phyloP scores from a whole-genome alignment of 2,113 vertebrate genomes.

The Tragelaphus strepsiceros region DNA sequence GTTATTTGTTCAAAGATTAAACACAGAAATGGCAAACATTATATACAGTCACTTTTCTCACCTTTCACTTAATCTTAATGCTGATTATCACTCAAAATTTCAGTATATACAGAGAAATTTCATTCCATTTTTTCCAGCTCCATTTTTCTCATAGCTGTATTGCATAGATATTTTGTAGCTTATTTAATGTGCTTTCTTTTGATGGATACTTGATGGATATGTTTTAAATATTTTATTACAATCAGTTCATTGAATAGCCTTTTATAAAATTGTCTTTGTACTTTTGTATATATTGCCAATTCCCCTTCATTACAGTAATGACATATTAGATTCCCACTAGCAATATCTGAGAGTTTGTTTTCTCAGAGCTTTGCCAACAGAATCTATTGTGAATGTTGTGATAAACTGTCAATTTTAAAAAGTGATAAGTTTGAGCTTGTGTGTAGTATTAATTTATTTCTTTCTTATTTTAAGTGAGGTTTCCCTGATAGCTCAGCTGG shows the following conservation, averaged over 20 bases:
- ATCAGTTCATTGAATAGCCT: neutral
- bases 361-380: neutral
- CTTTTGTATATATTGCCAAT: neutral
- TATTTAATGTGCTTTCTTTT: neutral
- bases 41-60: neutral
- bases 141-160: neutral
- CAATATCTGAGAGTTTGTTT: neutral
- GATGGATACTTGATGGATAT: neutral
- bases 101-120: neutral
- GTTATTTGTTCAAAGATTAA: neutral
- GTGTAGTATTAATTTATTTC: neutral
- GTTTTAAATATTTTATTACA: neutral
- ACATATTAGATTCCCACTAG: neutral
- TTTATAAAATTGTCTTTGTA: neutral
- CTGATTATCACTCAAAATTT: neutral
- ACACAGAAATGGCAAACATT: neutral
- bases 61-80: neutral
- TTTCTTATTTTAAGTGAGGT: neutral
- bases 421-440: neutral
- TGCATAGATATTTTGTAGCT: neutral
- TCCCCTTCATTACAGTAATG: neutral
- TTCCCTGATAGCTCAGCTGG: neutral
- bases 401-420: neutral
- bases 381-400: neutral
- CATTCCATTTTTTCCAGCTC: neutral